Conservation (phyloP, 2,888 invertebrate species). For the Fragum whitleyi region DNA sequence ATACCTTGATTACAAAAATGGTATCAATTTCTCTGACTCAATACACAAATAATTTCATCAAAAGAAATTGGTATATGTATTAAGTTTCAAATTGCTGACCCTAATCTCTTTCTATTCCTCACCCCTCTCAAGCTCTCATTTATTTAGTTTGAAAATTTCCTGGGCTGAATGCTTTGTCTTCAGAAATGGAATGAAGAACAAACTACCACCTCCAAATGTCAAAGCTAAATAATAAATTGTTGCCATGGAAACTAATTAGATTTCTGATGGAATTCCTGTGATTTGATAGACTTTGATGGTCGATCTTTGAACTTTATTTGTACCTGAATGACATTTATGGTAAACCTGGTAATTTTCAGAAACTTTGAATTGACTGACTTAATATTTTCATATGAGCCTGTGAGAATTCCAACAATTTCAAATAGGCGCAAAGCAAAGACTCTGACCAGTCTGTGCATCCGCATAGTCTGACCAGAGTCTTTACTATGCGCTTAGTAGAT, state of each 20-base stretch:
- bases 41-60: constrained; percentile 1
- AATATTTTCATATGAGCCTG: too few species aligned
- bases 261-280: background rate
- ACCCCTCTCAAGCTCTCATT: too few species aligned
- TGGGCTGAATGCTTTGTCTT: background rate
- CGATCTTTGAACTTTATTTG: background rate
- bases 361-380: too few species aligned
- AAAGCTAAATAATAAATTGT: background rate
- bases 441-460: too few species aligned
- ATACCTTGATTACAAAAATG: background rate
- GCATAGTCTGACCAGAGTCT: too few species aligned
- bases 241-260: background rate
- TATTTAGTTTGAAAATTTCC: too few species aligned
- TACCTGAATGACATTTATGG: background rate
- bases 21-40: constrained; percentile 11
- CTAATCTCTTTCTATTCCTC: background rate
- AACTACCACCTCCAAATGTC: background rate
- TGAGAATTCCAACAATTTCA: too few species aligned
- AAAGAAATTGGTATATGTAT: constrained; percentile 7
- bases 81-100: background rate
- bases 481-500: too few species aligned
- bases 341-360: background rate
- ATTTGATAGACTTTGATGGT: background rate
- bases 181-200: background rate
- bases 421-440: too few species aligned